Evolutionary conservation across 2,888 invertebrate species (phyloP).

Genomic region (Cynaeus angustus): DNA sequence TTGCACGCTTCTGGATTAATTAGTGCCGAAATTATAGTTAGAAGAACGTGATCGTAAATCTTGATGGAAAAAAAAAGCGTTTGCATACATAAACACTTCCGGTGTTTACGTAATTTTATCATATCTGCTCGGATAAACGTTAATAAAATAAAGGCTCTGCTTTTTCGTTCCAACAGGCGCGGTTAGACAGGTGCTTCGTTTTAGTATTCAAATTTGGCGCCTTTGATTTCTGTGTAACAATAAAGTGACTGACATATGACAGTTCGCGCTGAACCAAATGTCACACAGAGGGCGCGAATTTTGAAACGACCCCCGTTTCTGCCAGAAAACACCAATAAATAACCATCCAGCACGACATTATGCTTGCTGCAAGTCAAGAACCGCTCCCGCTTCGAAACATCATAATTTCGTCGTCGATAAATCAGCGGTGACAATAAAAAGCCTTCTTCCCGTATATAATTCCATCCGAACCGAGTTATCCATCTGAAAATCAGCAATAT

Average conservation of each 20-base stretch:
- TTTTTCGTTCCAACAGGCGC: too few species aligned
- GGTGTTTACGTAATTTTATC: background rate
- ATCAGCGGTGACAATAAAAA: constrained; percentile 45
- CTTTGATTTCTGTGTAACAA: too few species aligned
- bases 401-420: constrained; percentile 43
- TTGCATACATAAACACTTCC: background rate
- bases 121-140: too few species aligned
- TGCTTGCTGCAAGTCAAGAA: constrained; percentile 6
- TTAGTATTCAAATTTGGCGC: too few species aligned
- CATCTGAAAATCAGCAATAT: constrained; percentile 39
- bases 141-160: too few species aligned
- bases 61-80: background rate
- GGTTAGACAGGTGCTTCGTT: too few species aligned
- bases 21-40: constrained; percentile 8
- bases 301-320: background rate
- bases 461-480: constrained; percentile 4
- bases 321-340: background rate
- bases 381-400: constrained; percentile 21
- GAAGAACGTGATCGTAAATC: background rate
- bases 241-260: too few species aligned
- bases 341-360: constrained; percentile 9
- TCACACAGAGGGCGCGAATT: too few species aligned
- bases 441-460: constrained; percentile 41
- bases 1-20: constrained; percentile 8
- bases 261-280: too few species aligned